A percentile compares a stretch with the other conserved stretches of the same genome.
Conservation (phyloP, 2,888 invertebrate species). For the Aplocera efformata region DNA sequence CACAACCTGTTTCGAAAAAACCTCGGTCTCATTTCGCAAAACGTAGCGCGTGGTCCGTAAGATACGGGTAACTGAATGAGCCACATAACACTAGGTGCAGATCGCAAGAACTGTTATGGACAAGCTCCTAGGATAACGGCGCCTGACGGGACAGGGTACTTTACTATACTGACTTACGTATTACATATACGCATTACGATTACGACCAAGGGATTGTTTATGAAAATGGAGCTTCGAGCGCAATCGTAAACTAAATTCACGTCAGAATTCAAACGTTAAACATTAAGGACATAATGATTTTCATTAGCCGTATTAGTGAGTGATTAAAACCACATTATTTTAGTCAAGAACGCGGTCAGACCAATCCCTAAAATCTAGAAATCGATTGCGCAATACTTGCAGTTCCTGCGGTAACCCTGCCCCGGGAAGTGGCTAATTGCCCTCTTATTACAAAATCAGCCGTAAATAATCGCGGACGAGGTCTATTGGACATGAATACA, state of each 20-base stretch:
- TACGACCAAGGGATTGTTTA: too few relatives aligned
- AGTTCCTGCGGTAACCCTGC: conserved; percentile 32
- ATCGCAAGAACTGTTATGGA: conserved; percentile 47
- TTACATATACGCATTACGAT: neutral
- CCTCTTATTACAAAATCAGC: conserved; percentile 34
- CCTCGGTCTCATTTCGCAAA: conserved; percentile 21
- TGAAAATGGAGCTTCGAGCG: conserved; percentile 4
- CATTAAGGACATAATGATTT: conserved; percentile 3
- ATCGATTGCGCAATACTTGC: conserved; percentile 23
- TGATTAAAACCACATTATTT: neutral
- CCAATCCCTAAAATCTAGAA: conserved; percentile 26
- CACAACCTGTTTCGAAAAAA: conserved; percentile 21
- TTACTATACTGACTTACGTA: conserved; percentile 10
- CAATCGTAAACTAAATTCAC: neutral
- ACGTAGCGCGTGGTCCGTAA: conserved; percentile 35
- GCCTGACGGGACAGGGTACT: conserved; percentile 23
- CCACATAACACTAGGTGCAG: conserved; percentile 36
- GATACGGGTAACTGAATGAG: conserved; percentile 29
- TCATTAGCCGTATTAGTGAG: neutral
- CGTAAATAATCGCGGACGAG: conserved; percentile 35
- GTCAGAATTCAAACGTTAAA: conserved; percentile 1
- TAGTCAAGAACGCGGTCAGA: conserved; percentile 21
- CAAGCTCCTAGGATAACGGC: conserved; percentile 48
- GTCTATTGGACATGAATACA: conserved; percentile 32
- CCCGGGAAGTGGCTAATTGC: conserved; percentile 37